Evolutionary conservation across 2,888 invertebrate species (phyloP), one percentile per base, ranked within the genome.

Genomic region (Rhingia campestris): DNA sequence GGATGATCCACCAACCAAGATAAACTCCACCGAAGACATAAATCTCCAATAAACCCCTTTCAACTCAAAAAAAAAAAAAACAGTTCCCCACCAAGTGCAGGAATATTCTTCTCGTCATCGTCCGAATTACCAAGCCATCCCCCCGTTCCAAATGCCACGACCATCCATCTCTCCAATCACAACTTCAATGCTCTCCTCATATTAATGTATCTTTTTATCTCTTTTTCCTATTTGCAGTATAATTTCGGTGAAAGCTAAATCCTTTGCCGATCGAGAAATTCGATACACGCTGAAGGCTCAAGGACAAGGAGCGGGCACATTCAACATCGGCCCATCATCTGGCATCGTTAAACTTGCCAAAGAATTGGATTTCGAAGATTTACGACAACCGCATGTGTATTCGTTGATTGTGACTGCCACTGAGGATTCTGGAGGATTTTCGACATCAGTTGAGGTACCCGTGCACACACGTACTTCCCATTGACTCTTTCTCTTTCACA

Each of bases 341-440:
- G 98, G 99, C 70, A 97, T 98, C 88, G 98, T 99, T 22, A 98
- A 98, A 92, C 92, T 99, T 87, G 97, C 98, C 9, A 97, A 98
- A 91, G 97, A 97, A 92, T 92, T 99, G 88, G 99, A 99, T 92
- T 99, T 98, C 90, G 99, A 99, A 92, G 98, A 99, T 92, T 93
- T 98, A 86, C 93, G 97, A 59, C 98, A 98, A 89, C 97, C 98
- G 0, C 98, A 98, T 89, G 96, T 97, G 80, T 99, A 98, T 91
- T 96, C 97, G 6, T 92, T 99, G 86, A 95, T 96, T 86, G 97
- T 98, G 66, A 98, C 97, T 3, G 98, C 98, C 33, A 98, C 98
- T 0, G 99, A 99, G 92, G 98, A 98, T 91, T 98, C 97, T n/a
- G 98, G 98, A 64, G 98, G 98, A 77, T 98, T 98, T 91, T 97